Evolutionary conservation across 2,113 vertebrate species (phyloP), one percentile per base, ranked within the genome.

Genomic region (Catharus minimus): DNA sequence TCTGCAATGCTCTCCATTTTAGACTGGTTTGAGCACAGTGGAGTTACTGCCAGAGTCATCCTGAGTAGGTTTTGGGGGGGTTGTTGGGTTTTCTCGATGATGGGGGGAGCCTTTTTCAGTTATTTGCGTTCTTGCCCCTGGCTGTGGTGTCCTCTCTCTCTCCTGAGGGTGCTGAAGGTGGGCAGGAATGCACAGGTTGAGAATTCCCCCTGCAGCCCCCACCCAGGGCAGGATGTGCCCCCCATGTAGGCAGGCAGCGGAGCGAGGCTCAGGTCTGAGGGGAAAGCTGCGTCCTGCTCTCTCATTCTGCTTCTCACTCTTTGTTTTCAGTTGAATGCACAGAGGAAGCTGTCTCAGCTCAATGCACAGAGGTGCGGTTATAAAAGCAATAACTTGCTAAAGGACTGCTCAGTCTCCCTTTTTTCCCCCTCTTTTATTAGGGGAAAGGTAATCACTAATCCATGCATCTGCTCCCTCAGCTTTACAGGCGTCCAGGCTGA

Each of bases 261-360:
- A 58, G 92, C 5, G 0, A 71, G 71, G 86, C 39, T 85, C 56
- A 50, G 82, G 79, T 80, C 30, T 27, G 79, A 27, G 23, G 81
- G 56, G 53, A 90, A 69, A 56, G 58, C 72, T 32, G 74, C 13
- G 0, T 71, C 77, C 66, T 84, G 58, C 90, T 92, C 92, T 78
- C 82, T 71, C 73, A 73, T 91, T 93, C 93, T 81, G 33, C 23
- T 68, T 65, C 91, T 81, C 92, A 36, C 85, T 94, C 96, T 98
- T 97, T 98, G 95, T 97, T 97, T 96, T 86, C 96, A 96, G 89
- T 44, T 93, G 77, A 81, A 91, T 82, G 82, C 93, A 72, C 95
- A 91, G 90, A 93, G 96, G 92, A 96, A 97, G 94, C 91, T n/a
- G 92, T 87, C 93, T 95, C 93, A 90, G 93, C 84, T 96, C 94